phyloP scores from a whole-genome alignment of 2,888 invertebrate genomes.

The Chrysina gloriosa region DNA sequence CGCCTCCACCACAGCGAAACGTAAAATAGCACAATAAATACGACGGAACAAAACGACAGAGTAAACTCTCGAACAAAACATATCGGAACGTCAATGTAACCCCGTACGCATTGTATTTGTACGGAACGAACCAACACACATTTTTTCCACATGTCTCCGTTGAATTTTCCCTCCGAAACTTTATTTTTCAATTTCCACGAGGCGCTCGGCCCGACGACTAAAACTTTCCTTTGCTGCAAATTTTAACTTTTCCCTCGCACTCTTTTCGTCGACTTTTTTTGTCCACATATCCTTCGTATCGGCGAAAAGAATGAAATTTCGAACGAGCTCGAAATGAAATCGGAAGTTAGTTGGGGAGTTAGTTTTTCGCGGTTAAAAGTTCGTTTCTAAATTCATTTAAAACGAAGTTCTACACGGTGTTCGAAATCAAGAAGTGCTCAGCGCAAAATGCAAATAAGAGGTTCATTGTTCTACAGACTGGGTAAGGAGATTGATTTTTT shows the following conservation, averaged over 20 bases:
- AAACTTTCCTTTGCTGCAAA: background rate
- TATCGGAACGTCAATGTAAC: background rate
- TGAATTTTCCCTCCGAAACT: background rate
- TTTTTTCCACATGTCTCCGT: background rate
- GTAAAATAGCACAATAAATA: constrained; percentile 5
- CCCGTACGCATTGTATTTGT: background rate
- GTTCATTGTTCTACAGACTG: constrained; percentile 65
- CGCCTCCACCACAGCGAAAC: background rate
- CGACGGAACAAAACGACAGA: background rate
- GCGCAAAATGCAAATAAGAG: constrained; percentile 60
- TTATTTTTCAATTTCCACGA: background rate
- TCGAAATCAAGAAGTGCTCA: constrained; percentile 62
- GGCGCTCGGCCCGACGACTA: background rate
- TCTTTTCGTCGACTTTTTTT: background rate
- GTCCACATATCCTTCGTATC: background rate
- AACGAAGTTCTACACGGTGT: constrained; percentile 65
- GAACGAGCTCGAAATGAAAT: background rate
- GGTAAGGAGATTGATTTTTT: constrained; percentile 55
- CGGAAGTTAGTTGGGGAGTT: background rate
- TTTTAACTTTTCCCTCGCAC: background rate
- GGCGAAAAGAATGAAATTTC: background rate
- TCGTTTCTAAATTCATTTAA: constrained; percentile 47
- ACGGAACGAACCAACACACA: background rate
- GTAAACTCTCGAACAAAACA: background rate
- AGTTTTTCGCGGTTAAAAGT: constrained; percentile 1